Base-by-base conservation (phyloP, 2,888 invertebrate species). In the Ophion ellenae region DNA sequence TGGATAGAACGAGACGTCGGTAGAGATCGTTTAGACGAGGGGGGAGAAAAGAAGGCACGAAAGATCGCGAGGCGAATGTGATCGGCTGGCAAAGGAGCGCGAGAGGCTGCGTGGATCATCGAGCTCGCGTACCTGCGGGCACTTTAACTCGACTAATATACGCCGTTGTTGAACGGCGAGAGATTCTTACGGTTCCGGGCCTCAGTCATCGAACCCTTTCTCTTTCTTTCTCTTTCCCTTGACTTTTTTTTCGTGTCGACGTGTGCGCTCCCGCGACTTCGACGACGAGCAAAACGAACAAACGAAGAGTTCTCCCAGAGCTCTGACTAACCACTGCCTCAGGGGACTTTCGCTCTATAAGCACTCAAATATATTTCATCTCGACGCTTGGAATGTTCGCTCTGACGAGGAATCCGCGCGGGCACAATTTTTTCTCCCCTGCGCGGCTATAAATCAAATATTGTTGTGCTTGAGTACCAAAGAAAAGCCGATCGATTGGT, bases 11-110 rank as follows among this genome's bases (percentile, higher is more conserved):
- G 67, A 67, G 10, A 14, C 61, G n/a, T 32, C 53, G 9, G 28
- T 9, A 7, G 10, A 3, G 20, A 67, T 40, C n/a, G 24, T 3
- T 24, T 45, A 20, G 17, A 47, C 5, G 45, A 63, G 61, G 74
- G 61, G 63, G 59, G 73, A 73, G 67, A 73, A 89, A 90, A 87
- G 88, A 84, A 89, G 87, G 86, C 86, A 83, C 85, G 89, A 87
- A 87, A 87, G 90, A 91, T 91, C 90, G 84, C 85, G 84, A 85
- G 85, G 86, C 85, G 88, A 89, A 89, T 86, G 89, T 84, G 90
- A 90, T 89, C 89, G 86, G 83, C 78, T 84, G 86, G 73, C 57
- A 80, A 66, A 73, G 64, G 40, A 24, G 17, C 28, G 64, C 73
- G 74, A 73, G 73, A 81, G 67, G 67, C 81, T 81, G 81, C 20